Evolutionary conservation across 2,888 invertebrate genomes (phyloP).

Genomic region (Drosophila koepferae): DNA sequence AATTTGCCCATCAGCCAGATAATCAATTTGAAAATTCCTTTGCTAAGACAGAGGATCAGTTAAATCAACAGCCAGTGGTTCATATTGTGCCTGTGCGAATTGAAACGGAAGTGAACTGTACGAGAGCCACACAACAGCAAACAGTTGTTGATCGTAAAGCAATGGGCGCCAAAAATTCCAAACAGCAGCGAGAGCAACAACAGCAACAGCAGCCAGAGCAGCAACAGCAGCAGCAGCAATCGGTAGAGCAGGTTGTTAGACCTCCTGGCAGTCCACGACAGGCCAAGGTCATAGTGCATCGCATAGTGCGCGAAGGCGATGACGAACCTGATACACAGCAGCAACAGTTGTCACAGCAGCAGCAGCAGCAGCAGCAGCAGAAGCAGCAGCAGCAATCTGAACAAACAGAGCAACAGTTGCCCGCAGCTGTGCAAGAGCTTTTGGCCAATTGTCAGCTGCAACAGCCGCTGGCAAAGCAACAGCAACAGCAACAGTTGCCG

Average conservation of each 20-base stretch:
- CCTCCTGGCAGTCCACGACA: slow-evolving; percentile 66
- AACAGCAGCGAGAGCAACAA: slow-evolving; percentile 47
- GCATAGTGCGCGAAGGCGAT: slow-evolving; percentile 47
- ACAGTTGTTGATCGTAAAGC: slow-evolving; percentile 4
- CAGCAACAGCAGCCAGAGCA: slow-evolving; percentile 37
- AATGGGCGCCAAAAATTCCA: slow-evolving; percentile 72
- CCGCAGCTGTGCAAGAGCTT: slow-evolving; percentile 17
- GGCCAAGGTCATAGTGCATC: slow-evolving; percentile 79
- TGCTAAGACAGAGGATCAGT: neutral
- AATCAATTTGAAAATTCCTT: neutral
- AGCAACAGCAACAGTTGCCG: slow-evolving; percentile 1
- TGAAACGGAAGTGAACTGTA: slow-evolving; percentile 12
- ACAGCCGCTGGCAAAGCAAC: slow-evolving; percentile 7
- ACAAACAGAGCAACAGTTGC: slow-evolving; percentile 3
- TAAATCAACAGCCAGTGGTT: slow-evolving; percentile 2
- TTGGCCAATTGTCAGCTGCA: slow-evolving; percentile 13
- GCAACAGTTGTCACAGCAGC: slow-evolving; percentile 15
- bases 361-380: slow-evolving; percentile 1
- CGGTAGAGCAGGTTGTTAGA: slow-evolving; percentile 22
- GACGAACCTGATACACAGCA: slow-evolving; percentile 9
- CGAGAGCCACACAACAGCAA: neutral
- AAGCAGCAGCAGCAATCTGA: neutral
- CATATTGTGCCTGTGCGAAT: slow-evolving; percentile 36
- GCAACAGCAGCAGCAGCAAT: slow-evolving; percentile 21
- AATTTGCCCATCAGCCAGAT: neutral